Evolutionary conservation across 1,140 invertebrate genomes (phyloP), one percentile per base, ranked within the genome.

Genomic region (Hyles vespertilio): DNA sequence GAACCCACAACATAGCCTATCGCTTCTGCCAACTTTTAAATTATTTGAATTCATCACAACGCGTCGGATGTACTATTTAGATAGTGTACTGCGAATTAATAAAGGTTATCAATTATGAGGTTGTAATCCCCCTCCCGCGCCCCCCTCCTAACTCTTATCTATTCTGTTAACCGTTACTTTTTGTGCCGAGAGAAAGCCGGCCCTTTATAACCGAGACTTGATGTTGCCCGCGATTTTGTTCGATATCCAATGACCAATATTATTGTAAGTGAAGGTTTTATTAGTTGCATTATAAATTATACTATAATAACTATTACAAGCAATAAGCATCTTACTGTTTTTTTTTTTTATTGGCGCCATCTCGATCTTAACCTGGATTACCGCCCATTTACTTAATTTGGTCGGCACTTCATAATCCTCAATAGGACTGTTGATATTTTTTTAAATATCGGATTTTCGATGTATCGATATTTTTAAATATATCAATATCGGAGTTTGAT

Each of bases 21-120:
- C 48, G 4, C 50, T 22, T 34, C 33, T 34, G 7, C 3, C 50
- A 33, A 40, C 2, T 40, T 40, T 51, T 51, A 3, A 33, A 51
- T 9, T 11, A 51, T 51, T 34, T 51, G 34, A 34, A 51, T 32
- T 32, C 32, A 32, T n/a, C 50, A 51, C 50, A 3, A 32, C 10
- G 50, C 50, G 50, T 51, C 32, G 32, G 50, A 51, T 51, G 50
- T 34, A 34, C 50, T 51, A 51, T 51, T 51, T 51, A 51, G 50
- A 51, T 51, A 51, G 34, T 3, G 12, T 50, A 50, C 48, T 50
- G 48, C 48, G 48, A 50, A 50, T 50, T 50, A 50, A 50, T 50
- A 50, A 32, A 22, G 48, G 48, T 50, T 50, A 50, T 50, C 48
- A 50, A 22, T 50, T 50, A 9, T 22, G 48, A 22, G 8, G 48